Conservation (phyloP, 30 jellyfish, hydroid and myxozoan genomes). For the Aurelia aurita complex sp. Pacific region DNA sequence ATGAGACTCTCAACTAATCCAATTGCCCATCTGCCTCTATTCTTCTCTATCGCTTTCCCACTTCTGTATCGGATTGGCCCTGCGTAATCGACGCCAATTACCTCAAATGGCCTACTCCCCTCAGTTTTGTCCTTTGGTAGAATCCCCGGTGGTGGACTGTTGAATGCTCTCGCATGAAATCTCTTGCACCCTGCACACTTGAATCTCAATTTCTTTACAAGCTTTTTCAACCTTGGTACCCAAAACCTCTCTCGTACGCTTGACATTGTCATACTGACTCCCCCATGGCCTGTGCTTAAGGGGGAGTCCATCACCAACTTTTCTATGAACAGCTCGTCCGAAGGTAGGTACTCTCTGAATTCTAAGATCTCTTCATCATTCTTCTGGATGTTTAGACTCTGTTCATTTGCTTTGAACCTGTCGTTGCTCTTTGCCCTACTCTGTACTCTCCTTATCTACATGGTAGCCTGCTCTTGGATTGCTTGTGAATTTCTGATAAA, state of each 20-base stretch:
- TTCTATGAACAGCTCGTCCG: conserved; percentile 16
- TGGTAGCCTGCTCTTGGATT: neutral
- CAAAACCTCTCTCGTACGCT: conserved; percentile 25
- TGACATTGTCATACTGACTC: conserved; percentile 43
- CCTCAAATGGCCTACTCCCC: conserved; percentile 43
- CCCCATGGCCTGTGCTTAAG: conserved; percentile 35
- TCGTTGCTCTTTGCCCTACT: conserved; percentile 4
- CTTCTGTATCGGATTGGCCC: neutral
- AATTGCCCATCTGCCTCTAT: too few relatives aligned
- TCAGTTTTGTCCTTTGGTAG: conserved; percentile 4
- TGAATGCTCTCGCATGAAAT: too few relatives aligned
- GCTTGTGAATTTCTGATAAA: conserved; percentile 38
- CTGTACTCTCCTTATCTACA: conserved; percentile 9
- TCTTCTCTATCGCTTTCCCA: neutral
- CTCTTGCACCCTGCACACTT: neutral
- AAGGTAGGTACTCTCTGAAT: conserved; percentile 47
- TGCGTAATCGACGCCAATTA: conserved; percentile 24
- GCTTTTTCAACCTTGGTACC: neutral
- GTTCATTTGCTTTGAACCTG: conserved; percentile 15
- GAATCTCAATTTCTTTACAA: neutral
- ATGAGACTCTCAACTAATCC: too few relatives aligned
- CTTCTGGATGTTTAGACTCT: conserved; percentile 21
- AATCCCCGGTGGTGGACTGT: neutral
- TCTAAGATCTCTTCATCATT: conserved; percentile 2
- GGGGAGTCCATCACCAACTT: conserved; percentile 13